These are phyloP conservation scores for Pseudopleuronectes americanus DNA, from an alignment of 2,797 vertebrate species.

Conservation along the genomic window DNA sequence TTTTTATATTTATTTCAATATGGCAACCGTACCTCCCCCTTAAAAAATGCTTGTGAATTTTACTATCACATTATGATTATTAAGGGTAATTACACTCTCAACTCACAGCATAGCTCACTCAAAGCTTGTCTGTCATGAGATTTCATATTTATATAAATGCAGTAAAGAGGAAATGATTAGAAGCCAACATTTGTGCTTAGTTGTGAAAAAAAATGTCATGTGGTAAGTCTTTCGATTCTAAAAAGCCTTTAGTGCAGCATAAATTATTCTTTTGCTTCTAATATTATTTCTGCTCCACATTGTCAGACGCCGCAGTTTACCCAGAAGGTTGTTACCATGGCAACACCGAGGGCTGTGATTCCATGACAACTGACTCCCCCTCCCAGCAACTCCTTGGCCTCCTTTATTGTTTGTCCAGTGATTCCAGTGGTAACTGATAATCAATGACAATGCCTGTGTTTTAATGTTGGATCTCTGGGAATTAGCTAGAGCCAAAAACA, in stretches of 20 bases:
- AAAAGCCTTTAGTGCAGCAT: background rate
- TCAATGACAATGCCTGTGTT: constrained; percentile 26
- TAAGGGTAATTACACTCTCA: too few species aligned
- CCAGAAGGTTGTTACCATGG: constrained; percentile 84
- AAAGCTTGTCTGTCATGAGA: too few species aligned
- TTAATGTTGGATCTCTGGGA: constrained; percentile 14
- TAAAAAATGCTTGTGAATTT: too few species aligned
- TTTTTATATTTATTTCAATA: too few species aligned
- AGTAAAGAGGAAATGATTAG: too few species aligned
- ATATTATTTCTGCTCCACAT: constrained; percentile 79
- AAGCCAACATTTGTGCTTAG: too few species aligned
- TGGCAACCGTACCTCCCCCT: too few species aligned
- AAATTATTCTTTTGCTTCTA: constrained; percentile 65
- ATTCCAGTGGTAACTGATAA: constrained; percentile 39
- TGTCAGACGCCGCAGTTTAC: constrained; percentile 76
- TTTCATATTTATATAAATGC: too few species aligned
- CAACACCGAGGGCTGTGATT: constrained; percentile 77
- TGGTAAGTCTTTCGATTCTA: background rate
- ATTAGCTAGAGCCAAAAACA: background rate
- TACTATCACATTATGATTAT: too few species aligned
- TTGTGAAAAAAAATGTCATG: too few species aligned
- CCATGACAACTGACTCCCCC: constrained; percentile 79
- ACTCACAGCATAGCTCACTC: too few species aligned
- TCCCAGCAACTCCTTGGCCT: constrained; percentile 54
- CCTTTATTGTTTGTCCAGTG: constrained; percentile 42